Evolutionary conservation across 2,888 invertebrate genomes (phyloP).

Genomic region (Pristionchus japonicus): DNA sequence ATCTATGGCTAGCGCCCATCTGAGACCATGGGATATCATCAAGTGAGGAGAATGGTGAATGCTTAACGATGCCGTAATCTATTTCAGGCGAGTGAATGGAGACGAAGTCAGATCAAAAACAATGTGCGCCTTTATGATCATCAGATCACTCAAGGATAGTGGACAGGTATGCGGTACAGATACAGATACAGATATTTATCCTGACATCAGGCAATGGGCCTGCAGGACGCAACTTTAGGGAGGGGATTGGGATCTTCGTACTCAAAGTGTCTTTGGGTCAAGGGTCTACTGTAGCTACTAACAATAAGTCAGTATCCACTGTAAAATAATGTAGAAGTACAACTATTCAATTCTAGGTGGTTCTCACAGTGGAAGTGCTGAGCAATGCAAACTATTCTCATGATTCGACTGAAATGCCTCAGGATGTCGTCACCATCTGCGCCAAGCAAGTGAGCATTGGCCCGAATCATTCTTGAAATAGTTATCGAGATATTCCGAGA

Average conservation of each 20-base stretch:
- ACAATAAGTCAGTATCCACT: no score
- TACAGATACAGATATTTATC: no score
- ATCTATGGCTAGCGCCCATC: background rate
- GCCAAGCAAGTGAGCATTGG: background rate
- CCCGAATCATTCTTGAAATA: no score
- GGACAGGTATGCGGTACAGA: no score
- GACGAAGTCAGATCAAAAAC: background rate
- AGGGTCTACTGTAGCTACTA: no score
- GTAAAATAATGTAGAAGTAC: no score
- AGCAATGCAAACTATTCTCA: background rate
- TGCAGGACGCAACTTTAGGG: no score
- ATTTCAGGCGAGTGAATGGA: background rate
- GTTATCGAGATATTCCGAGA: background rate
- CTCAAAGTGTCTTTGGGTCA: no score
- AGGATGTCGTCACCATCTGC: background rate
- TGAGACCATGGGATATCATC: constrained; percentile 1
- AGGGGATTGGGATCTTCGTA: no score
- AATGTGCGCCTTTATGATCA: constrained; percentile 34
- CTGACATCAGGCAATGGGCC: no score
- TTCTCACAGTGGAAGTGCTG: background rate
- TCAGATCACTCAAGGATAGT: background rate
- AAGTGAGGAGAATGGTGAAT: background rate
- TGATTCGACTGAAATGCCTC: background rate
- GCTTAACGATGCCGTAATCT: background rate
- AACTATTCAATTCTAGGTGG: no score